Percentiles rank a stretch among this genome's conserved stretches.
Evolutionary conservation across 2,797 vertebrate species (phyloP).

Genomic region (Pipistrellus pygmaeus): DNA sequence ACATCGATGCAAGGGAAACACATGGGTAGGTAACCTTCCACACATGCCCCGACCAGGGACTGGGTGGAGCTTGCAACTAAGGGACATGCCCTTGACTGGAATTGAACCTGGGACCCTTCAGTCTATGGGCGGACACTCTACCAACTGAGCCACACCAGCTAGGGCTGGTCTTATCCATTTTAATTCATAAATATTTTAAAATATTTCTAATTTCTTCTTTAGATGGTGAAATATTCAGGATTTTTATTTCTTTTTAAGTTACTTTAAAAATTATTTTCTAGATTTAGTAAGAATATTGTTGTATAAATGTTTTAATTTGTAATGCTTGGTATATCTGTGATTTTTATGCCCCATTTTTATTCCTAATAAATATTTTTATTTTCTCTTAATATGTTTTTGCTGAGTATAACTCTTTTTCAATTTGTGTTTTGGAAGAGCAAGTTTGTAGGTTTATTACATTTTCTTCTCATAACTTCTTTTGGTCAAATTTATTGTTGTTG

Average conservation of each 20-base stretch:
- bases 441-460: background rate
- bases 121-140: too few relatives aligned
- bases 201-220: background rate
- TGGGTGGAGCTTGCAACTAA: too few relatives aligned
- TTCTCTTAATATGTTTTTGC: background rate
- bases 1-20: too few relatives aligned
- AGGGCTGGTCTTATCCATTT: background rate
- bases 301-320: background rate
- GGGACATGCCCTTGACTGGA: too few relatives aligned
- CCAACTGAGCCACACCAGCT: too few relatives aligned
- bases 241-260: background rate
- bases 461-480: conserved; percentile 34
- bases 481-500: background rate
- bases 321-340: background rate
- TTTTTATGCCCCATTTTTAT: background rate
- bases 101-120: too few relatives aligned
- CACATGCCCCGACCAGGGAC: too few relatives aligned
- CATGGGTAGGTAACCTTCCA: too few relatives aligned
- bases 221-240: background rate
- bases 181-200: background rate
- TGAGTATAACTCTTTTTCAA: background rate
- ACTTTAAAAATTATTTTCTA: background rate
- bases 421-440: background rate
- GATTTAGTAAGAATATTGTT: background rate
- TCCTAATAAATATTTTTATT: conserved; percentile 6